These are phyloP conservation scores for Xyrichtys novacula DNA, from an alignment of 2,797 vertebrate species.

Conservation along the genomic window DNA sequence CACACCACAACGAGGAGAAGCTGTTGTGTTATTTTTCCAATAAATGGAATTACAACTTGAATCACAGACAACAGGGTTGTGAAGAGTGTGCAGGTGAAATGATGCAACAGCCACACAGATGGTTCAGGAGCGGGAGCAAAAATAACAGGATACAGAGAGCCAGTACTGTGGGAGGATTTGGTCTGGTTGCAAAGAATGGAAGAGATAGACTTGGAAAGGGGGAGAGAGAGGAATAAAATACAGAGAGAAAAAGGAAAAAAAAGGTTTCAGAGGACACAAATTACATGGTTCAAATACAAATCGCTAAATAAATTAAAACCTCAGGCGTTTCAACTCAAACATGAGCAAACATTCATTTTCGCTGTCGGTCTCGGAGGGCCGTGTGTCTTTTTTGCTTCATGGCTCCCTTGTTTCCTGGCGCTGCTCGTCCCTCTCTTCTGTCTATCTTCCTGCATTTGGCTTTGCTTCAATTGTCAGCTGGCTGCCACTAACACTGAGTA, in stretches of 20 bases:
- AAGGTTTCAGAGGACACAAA: constrained; percentile 30
- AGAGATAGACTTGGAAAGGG: background rate
- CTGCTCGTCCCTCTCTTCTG: constrained; percentile 51
- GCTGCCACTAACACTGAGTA: constrained; percentile 48
- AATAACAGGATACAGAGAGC: constrained; percentile 63
- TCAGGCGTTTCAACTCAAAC: constrained; percentile 16
- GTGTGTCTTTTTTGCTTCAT: constrained; percentile 38
- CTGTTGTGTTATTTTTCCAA: background rate
- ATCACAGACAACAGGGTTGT: constrained; percentile 18
- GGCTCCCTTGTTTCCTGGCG: constrained; percentile 48
- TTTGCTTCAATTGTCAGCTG: constrained; percentile 70
- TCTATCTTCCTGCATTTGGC: constrained; percentile 41
- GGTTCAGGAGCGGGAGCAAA: constrained; percentile 50
- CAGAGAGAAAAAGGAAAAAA: background rate
- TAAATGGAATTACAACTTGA: constrained; percentile 19
- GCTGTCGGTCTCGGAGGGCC: constrained; percentile 26
- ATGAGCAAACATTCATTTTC: background rate
- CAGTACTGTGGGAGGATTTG: constrained; percentile 64
- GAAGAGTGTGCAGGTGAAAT: constrained; percentile 53
- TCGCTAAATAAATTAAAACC: constrained; percentile 36
- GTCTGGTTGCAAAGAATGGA: constrained; percentile 40
- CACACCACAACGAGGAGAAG: background rate
- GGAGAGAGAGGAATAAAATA: background rate
- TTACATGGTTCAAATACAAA: constrained; percentile 40
- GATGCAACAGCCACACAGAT: constrained; percentile 46